Percentiles rank a stretch among this genome's conserved stretches.
These are phyloP conservation scores for Drosophila anceps DNA, from an alignment of 2,888 invertebrate species.

Conservation along the genomic window DNA sequence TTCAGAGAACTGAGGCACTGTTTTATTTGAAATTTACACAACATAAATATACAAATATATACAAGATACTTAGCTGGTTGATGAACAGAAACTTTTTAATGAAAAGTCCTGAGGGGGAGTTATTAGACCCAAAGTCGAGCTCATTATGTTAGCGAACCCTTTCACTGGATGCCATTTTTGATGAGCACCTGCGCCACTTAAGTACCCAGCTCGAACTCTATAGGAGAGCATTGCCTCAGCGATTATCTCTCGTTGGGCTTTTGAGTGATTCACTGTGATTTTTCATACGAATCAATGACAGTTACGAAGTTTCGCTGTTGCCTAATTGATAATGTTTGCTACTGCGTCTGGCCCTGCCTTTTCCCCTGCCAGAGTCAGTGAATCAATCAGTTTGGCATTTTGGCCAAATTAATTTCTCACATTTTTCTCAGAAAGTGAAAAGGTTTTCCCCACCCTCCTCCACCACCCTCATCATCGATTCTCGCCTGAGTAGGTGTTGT, in stretches of 20 bases:
- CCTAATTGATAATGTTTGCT: conserved; percentile 69
- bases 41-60: conserved; percentile 22
- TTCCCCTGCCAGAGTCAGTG: conserved; percentile 10
- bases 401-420: conserved; percentile 71
- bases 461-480: not conserved
- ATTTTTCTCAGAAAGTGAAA: conserved; percentile 72
- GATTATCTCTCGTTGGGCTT: conserved; percentile 55
- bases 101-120: conserved; percentile 36
- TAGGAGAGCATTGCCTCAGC: too few relatives aligned
- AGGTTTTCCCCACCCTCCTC: conserved; percentile 12
- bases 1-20: conserved; percentile 1
- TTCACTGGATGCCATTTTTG: conserved; percentile 46
- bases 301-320: conserved; percentile 23
- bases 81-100: conserved; percentile 40
- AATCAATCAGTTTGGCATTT: conserved; percentile 75
- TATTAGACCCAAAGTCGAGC: conserved; percentile 32
- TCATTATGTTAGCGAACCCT: conserved; percentile 47
- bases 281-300: conserved; percentile 70
- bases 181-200: conserved; percentile 43
- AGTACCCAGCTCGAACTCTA: conserved; percentile 17
- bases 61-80: conserved; percentile 46
- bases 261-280: conserved; percentile 74
- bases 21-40: conserved; percentile 14
- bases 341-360: conserved; percentile 20
- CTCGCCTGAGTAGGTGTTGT: conserved; percentile 30